Conservation (phyloP, 2,113 vertebrate species). For the Aspiorhynchus laticeps region DNA sequence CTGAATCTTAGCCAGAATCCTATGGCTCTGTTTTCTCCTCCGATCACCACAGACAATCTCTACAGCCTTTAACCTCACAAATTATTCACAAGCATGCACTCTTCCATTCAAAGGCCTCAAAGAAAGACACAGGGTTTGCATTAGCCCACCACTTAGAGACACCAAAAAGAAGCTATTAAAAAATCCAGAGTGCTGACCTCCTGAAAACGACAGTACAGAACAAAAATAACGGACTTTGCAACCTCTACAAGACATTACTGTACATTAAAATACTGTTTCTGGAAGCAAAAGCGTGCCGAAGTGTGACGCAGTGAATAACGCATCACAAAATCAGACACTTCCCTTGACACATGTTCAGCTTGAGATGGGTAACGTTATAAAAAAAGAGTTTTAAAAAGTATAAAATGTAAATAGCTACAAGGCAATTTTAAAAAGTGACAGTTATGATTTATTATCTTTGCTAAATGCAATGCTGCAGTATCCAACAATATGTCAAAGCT, state of each 20-base stretch:
- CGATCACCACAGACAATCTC: not conserved
- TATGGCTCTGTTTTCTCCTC: no score
- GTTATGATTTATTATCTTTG: not conserved
- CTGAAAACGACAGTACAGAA: conserved; percentile 1
- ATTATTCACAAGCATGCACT: conserved; percentile 35
- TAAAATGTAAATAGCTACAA: not conserved
- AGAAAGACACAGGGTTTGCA: conserved; percentile 13
- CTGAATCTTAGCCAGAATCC: conserved; percentile 17
- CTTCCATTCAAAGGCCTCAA: conserved; percentile 25
- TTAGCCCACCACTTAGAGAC: not conserved
- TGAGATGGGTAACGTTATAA: not conserved
- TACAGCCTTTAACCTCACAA: conserved; percentile 26
- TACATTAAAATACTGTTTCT: not conserved
- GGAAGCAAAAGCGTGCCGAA: not conserved
- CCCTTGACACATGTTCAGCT: not conserved
- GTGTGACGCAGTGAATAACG: not conserved
- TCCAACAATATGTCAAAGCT: not conserved
- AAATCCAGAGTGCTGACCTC: not conserved
- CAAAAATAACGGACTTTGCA: not conserved
- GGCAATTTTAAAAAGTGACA: not conserved
- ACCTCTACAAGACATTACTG: not conserved
- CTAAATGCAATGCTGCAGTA: not conserved
- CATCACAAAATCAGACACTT: not conserved
- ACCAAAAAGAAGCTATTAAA: conserved; percentile 8
- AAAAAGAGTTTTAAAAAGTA: not conserved